Evolutionary conservation across 2,888 invertebrate genomes (phyloP).

Genomic region (Augiades crinisus): DNA sequence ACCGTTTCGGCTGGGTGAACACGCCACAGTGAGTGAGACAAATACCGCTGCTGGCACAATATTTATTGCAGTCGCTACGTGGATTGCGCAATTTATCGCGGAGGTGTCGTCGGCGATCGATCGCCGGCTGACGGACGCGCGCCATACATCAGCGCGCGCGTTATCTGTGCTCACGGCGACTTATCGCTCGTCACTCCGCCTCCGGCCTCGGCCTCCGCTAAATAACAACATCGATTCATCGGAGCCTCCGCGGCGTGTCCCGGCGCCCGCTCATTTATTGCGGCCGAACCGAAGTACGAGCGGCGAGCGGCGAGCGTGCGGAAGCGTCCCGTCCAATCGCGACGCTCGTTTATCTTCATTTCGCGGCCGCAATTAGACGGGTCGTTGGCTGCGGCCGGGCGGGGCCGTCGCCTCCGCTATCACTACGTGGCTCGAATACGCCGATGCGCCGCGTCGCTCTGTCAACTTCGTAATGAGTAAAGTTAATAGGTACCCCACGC

Average conservation of each 20-base stretch:
- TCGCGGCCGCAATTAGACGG: conserved; percentile 86
- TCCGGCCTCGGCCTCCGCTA: conserved; percentile 42
- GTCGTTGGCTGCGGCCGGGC: conserved; percentile 81
- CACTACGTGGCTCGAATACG: conserved; percentile 75
- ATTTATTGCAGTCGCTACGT: conserved; percentile 78
- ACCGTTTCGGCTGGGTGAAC: conserved; percentile 79
- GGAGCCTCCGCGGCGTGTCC: conserved; percentile 39
- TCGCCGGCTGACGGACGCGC: conserved; percentile 69
- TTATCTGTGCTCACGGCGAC: conserved; percentile 77
- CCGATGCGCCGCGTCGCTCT: conserved; percentile 55
- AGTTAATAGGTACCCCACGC: conserved; percentile 77
- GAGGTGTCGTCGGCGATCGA: conserved; percentile 79
- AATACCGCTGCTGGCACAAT: conserved; percentile 72
- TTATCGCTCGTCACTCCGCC: conserved; percentile 58
- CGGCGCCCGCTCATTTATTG: conserved; percentile 60
- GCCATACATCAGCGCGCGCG: conserved; percentile 73
- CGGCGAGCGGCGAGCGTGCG: conserved; percentile 43
- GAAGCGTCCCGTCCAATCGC: conserved; percentile 81
- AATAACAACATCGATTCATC: conserved; percentile 56
- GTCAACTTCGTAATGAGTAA: conserved; percentile 81
- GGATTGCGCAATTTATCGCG: conserved; percentile 80
- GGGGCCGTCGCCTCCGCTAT: conserved; percentile 48
- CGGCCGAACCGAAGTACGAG: conserved; percentile 40
- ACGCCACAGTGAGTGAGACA: conserved; percentile 79
- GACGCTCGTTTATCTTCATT: conserved; percentile 87